Evolutionary conservation across 2,888 invertebrate species (phyloP).

Genomic region (Lobophora halterata): DNA sequence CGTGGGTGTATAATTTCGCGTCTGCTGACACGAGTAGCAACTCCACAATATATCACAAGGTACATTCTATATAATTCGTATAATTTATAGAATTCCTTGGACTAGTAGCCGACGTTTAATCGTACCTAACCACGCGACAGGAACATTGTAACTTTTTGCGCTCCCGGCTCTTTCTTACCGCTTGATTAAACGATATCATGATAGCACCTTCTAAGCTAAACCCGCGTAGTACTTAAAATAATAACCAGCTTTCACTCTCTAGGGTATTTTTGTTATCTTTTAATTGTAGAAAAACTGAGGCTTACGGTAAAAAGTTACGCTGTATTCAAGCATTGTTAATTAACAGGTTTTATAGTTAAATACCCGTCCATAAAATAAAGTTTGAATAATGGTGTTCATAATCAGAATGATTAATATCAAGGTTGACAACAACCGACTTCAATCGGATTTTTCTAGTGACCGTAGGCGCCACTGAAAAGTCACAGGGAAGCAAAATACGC

Average conservation of each 20-base stretch:
- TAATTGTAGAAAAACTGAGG: too few relatives aligned
- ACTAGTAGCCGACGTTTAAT: slow-evolving; percentile 73
- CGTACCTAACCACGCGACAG: slow-evolving; percentile 76
- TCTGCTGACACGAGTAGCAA: slow-evolving; percentile 65
- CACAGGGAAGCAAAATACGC: too few relatives aligned
- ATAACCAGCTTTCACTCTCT: slow-evolving; percentile 25
- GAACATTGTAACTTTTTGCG: slow-evolving; percentile 52
- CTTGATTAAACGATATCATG: slow-evolving; percentile 54
- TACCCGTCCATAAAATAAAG: too few relatives aligned
- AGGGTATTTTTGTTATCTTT: slow-evolving; percentile 17
- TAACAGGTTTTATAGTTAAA: too few relatives aligned
- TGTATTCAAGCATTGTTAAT: too few relatives aligned
- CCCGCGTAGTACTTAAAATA: slow-evolving; percentile 27
- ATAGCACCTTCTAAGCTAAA: slow-evolving; percentile 40
- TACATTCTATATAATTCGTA: slow-evolving; percentile 74
- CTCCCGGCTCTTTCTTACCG: slow-evolving; percentile 42
- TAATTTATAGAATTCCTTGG: slow-evolving; percentile 69
- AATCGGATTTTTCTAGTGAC: too few relatives aligned
- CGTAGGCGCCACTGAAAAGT: too few relatives aligned
- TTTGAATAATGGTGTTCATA: too few relatives aligned
- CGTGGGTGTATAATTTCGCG: slow-evolving; percentile 72
- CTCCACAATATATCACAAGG: slow-evolving; percentile 75
- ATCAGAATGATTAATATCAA: too few relatives aligned
- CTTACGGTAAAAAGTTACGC: slow-evolving; percentile 4
- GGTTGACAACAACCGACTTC: too few relatives aligned